phyloP scores from a whole-genome alignment of 1,140 invertebrate genomes.

The Daktulosphaira vitifoliae region DNA sequence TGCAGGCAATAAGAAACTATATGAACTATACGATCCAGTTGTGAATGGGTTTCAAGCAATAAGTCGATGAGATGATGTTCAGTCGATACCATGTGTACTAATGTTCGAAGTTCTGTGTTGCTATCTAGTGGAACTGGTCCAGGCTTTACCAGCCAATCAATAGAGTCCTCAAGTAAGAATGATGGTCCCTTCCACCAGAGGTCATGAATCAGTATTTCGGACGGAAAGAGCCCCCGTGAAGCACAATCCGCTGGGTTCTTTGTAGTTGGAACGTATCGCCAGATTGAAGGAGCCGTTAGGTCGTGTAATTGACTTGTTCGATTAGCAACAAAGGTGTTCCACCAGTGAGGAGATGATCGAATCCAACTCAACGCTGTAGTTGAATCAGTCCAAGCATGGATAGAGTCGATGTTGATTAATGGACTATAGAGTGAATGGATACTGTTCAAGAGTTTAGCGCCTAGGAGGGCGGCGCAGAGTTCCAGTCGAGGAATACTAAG shows the following conservation, averaged over 20 bases:
- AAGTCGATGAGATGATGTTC: too few species aligned
- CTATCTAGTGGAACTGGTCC: not conserved
- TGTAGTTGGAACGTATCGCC: constrained; percentile 36
- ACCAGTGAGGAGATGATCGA: too few species aligned
- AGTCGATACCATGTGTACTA: too few species aligned
- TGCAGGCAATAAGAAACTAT: too few species aligned
- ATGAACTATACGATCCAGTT: too few species aligned
- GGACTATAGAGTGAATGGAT: too few species aligned
- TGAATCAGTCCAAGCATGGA: not conserved
- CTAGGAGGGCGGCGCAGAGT: not conserved
- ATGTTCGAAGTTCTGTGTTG: not conserved
- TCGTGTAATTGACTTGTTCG: too few species aligned
- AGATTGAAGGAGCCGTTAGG: too few species aligned
- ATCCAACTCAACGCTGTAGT: not conserved
- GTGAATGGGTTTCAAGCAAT: too few species aligned
- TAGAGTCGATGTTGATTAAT: not conserved
- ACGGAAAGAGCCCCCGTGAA: constrained; percentile 36
- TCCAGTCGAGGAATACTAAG: not conserved
- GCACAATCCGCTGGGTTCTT: constrained; percentile 40
- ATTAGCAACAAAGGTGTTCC: too few species aligned
- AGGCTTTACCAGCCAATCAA: not conserved
- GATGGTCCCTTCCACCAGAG: constrained; percentile 35
- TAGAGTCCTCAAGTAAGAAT: not conserved
- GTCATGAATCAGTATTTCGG: not conserved
- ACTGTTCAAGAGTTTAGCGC: not conserved